Base-by-base conservation (phyloP, 2,797 vertebrate genomes). In the Delichon dasypus region DNA sequence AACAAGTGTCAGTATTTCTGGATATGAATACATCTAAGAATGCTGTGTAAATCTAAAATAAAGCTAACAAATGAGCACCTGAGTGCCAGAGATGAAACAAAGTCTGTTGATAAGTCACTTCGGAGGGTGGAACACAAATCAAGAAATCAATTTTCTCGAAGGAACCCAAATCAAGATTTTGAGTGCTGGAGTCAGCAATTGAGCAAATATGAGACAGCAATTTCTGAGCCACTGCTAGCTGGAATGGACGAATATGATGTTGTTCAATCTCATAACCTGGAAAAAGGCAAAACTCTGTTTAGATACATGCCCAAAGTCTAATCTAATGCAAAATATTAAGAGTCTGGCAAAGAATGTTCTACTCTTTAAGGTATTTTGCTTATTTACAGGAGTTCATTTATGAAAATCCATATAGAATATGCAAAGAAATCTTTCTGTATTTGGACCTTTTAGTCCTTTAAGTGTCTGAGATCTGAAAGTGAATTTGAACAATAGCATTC, bases 61-160 rank as follows among this genome's bases (percentile, higher is more conserved):
- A 86, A 88, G n/a, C n/a, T 76, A 64, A 79, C 17, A 45, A 57
- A 79, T 22, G 42, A 88, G n/a, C 73, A 99, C 99, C 99, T 97
- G 99, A 99, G 95, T 98, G 99, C 98, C 99, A 98, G 90, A 99
- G 98, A 30, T 98, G 99, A 74, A 98, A 98, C 76, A 99, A 97
- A 2, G 98, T 99, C 97, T 99, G 99, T 93, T 99, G 99, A 90
- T 99, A 99, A 22, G 99, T 98, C 97, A 99, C 99, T 97, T 99
- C 99, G 0, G 99, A 99, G 10, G 99, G 99, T 5, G 99, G 99
- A 45, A 99, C 98, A 61, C 99, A 98, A 92, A 99, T 99, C 89
- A 99, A 98, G 94, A 99, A 99, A 98, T 99, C 99, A 93, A 99
- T 98, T 96, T 99, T 98, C 97, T 99, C 98, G 1, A 99, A 99